Evolutionary conservation across 2,888 invertebrate species (phyloP), one percentile per base, ranked within the genome.

Genomic region (Trissolcus japonicus): DNA sequence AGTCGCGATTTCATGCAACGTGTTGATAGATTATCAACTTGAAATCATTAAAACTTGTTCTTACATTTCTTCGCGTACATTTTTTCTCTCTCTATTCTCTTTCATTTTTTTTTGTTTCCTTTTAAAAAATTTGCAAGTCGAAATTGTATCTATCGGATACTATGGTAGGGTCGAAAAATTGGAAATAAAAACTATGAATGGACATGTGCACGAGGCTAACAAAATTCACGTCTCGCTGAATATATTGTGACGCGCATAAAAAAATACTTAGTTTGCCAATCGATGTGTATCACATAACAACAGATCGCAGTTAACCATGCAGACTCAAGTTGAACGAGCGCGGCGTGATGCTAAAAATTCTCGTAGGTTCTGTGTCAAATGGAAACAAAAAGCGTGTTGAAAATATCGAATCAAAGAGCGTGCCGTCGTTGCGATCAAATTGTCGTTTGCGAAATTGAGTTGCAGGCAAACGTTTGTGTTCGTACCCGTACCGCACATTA

Each of bases 401-500:
- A 73, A 71, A 76, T 66, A 66, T 66, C 56, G 57, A 76, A 73
- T 65, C 69, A 73, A 67, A 76, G 63, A 72, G 76, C 59, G 51
- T 40, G 62, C 62, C 55, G 57, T 68, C 60, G 56, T 73, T 60
- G 73, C 60, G 72, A 60, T 73, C 68, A 56, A 73, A 76, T 66
- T 66, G 61, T 56, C 61, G 63, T 14, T 35, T 43, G 50, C 63
- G 62, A 77, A 72, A 72, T 66, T 55, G 66, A 66, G 51, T 59
- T 76, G 9, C 43, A 13, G 14, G 43, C 43, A 4, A 46, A 46
- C 43, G 3, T 46, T 46, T 14, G 14, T 46, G 43, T 46, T 46
- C 1, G n/a, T n/a, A 14, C 9, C n/a, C 40, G 25, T 55, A 29
- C 56, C 50, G n/a, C 50, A 50, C 40, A 29, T 66, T 21, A 66